Evolutionary conservation across 2,797 vertebrate species (phyloP).

Genomic region (Sebastiscus tertius): DNA sequence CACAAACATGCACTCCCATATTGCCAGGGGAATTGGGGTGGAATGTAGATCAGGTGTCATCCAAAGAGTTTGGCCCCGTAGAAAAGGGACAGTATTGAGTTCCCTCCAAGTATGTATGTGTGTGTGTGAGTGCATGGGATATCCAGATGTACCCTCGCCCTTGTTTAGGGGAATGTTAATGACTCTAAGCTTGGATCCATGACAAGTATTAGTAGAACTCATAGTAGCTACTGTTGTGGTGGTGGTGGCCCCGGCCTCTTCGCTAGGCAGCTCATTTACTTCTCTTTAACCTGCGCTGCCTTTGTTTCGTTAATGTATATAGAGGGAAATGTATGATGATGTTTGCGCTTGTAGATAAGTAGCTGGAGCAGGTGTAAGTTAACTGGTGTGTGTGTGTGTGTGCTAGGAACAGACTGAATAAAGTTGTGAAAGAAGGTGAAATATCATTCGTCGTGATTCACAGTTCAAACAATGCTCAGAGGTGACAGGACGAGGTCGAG

Average conservation of each 20-base stretch:
- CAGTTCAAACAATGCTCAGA: slow-evolving; percentile 22
- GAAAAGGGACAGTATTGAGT: slow-evolving; percentile 76
- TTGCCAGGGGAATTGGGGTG: slow-evolving; percentile 66
- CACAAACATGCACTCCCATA: slow-evolving; percentile 36
- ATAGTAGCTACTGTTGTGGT: slow-evolving; percentile 28
- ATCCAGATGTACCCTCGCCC: slow-evolving; percentile 52
- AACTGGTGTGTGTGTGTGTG: background rate
- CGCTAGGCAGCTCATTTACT: slow-evolving; percentile 16
- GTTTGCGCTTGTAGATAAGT: slow-evolving; percentile 34
- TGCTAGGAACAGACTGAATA: background rate
- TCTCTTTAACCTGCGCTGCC: background rate
- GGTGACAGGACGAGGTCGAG: slow-evolving; percentile 24
- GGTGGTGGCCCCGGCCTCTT: slow-evolving; percentile 10
- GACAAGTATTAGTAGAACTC: slow-evolving; percentile 41
- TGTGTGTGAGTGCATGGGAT: slow-evolving; percentile 24
- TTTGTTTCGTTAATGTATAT: slow-evolving; percentile 29
- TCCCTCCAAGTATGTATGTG: slow-evolving; percentile 45
- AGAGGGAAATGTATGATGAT: background rate
- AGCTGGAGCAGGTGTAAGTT: slow-evolving; percentile 16
- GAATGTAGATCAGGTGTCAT: slow-evolving; percentile 79
- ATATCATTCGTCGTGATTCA: slow-evolving; percentile 12
- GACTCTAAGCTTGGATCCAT: slow-evolving; percentile 56
- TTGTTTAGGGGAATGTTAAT: slow-evolving; percentile 68
- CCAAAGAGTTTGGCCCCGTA: slow-evolving; percentile 67
- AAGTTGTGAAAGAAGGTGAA: background rate